A percentile compares a stretch with the other conserved stretches of the same genome.
phyloP scores from a whole-genome alignment of 2,797 vertebrate species.

The Enteromius afrohamiltoni region DNA sequence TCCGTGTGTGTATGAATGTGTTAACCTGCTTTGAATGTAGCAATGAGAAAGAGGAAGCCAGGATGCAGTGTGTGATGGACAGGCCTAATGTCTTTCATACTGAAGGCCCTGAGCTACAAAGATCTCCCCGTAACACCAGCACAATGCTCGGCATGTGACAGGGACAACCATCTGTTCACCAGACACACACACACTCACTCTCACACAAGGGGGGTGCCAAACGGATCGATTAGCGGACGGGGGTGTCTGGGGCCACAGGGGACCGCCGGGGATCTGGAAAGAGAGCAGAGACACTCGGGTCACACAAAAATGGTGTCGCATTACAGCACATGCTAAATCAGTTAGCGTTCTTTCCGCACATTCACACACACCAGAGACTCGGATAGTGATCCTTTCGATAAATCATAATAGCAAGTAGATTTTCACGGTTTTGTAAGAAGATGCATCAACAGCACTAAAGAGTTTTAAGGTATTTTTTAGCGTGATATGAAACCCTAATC shows the following conservation, averaged over 20 bases:
- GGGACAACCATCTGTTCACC: conserved; percentile 78
- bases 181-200: conserved; percentile 65
- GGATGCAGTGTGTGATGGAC: conserved; percentile 79
- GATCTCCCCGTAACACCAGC: conserved; percentile 70
- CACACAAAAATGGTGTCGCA: conserved; percentile 78
- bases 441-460: not conserved
- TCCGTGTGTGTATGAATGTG: conserved; percentile 11
- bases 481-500: not conserved
- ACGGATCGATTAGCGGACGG: conserved; percentile 85
- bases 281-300: conserved; percentile 73
- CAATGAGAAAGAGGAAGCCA: conserved; percentile 69
- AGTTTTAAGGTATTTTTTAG: not conserved
- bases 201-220: conserved; percentile 71
- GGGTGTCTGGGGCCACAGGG: conserved; percentile 75
- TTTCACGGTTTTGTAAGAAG: conserved; percentile 59
- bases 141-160: conserved; percentile 65
- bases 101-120: conserved; percentile 72
- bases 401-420: conserved; percentile 74
- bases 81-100: conserved; percentile 80
- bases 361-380: conserved; percentile 65
- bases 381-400: conserved; percentile 73
- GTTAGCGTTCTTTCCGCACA: conserved; percentile 74
- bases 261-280: conserved; percentile 63
- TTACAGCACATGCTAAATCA: conserved; percentile 85
- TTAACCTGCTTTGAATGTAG: conserved; percentile 55